These are phyloP conservation scores for Dryadula phaetusa DNA, from an alignment of 2,888 invertebrate genomes.

Conservation along the genomic window DNA sequence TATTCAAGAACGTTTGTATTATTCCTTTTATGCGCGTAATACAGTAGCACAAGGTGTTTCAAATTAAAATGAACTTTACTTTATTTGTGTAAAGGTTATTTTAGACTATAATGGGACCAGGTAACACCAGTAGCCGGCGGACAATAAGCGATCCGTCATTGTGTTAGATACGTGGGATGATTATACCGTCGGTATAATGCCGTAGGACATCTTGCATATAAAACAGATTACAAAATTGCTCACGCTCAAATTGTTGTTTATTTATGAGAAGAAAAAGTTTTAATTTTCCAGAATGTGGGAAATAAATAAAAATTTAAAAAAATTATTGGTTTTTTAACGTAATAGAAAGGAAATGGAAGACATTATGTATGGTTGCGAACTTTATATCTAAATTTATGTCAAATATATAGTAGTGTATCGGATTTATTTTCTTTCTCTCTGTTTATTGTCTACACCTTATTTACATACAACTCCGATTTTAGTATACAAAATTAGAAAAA, in stretches of 20 bases:
- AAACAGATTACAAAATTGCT: constrained; percentile 45
- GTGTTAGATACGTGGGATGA: constrained; percentile 74
- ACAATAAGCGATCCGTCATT: constrained; percentile 81
- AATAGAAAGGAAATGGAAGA: too few relatives aligned
- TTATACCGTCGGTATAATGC: constrained; percentile 63
- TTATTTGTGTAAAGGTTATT: constrained; percentile 31
- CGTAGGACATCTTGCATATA: constrained; percentile 69
- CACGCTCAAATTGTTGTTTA: constrained; percentile 32
- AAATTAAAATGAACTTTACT: constrained; percentile 16
- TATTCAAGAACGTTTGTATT: constrained; percentile 22
- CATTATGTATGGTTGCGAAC: too few relatives aligned
- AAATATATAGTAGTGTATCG: too few relatives aligned
- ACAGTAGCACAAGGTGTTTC: constrained; percentile 26
- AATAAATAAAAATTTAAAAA: too few relatives aligned
- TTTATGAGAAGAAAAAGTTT: constrained; percentile 21
- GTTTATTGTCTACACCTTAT: too few relatives aligned
- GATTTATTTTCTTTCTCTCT: too few relatives aligned
- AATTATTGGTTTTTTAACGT: too few relatives aligned
- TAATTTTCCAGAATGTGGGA: neutral
- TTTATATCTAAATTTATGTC: too few relatives aligned
- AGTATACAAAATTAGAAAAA: too few relatives aligned
- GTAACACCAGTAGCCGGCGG: constrained; percentile 78
- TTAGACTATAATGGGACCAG: constrained; percentile 49
- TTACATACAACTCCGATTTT: too few relatives aligned
- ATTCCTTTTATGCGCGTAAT: constrained; percentile 37